These are phyloP conservation scores for Magallana nippona DNA, from an alignment of 2,888 invertebrate species.

Conservation along the genomic window DNA sequence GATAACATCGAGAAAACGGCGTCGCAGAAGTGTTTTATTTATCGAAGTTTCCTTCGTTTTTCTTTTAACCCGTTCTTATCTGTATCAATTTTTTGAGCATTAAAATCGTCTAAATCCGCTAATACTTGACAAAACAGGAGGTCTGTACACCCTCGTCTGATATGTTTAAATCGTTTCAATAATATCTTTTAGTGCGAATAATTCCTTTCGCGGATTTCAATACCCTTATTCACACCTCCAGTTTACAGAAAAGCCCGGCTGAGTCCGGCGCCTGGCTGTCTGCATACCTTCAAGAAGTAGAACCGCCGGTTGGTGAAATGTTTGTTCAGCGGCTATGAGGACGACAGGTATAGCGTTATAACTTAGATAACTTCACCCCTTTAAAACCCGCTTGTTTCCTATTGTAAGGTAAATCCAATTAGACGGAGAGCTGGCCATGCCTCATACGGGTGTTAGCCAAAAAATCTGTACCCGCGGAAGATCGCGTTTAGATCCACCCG, in stretches of 20 bases:
- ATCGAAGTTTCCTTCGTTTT: neutral
- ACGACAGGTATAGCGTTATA: conserved; percentile 47
- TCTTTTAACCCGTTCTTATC: conserved; percentile 4
- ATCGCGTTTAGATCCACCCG: neutral
- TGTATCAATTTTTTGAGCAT: conserved; percentile 20
- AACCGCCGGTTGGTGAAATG: conserved; percentile 48
- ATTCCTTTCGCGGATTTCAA: conserved; percentile 57
- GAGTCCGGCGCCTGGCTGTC: conserved; percentile 60
- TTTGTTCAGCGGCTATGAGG: conserved; percentile 48
- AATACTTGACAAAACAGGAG: conserved; percentile 33
- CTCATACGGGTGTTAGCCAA: conserved; percentile 30
- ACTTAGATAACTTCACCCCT: conserved; percentile 51
- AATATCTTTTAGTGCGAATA: conserved; percentile 54
- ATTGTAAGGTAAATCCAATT: conserved; percentile 49
- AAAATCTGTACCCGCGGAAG: neutral
- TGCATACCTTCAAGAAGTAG: conserved; percentile 59
- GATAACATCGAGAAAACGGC: neutral
- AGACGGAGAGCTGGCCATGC: conserved; percentile 37
- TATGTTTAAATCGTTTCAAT: conserved; percentile 48
- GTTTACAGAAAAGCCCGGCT: conserved; percentile 54
- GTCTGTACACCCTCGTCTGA: conserved; percentile 39
- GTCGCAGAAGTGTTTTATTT: conserved; percentile 5
- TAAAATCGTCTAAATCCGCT: conserved; percentile 37
- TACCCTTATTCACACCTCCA: conserved; percentile 66
- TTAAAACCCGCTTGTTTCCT: conserved; percentile 47